These are phyloP conservation scores for Eutrigla gurnardus DNA, from an alignment of 2,797 vertebrate species.

Conservation along the genomic window DNA sequence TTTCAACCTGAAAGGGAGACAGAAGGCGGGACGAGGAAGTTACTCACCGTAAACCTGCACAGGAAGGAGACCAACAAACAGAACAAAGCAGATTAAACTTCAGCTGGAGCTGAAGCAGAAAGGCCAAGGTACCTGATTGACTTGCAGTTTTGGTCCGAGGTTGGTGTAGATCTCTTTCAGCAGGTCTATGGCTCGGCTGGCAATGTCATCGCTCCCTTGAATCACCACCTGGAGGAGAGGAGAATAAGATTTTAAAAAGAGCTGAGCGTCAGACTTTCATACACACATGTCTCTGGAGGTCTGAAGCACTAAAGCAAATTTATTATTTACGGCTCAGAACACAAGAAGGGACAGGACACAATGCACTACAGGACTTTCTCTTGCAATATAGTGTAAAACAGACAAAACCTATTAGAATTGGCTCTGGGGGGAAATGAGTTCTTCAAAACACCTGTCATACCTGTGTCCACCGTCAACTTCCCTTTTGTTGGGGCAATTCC, in stretches of 20 bases:
- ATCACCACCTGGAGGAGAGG: slow-evolving; percentile 91
- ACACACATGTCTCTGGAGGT: background rate
- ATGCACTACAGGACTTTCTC: background rate
- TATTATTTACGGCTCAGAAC: slow-evolving; percentile 13
- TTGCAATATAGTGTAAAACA: background rate
- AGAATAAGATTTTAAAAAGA: background rate
- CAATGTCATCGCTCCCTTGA: slow-evolving; percentile 99
- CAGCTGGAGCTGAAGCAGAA: background rate
- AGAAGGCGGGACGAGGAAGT: background rate
- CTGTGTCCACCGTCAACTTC: background rate
- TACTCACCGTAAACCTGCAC: background rate
- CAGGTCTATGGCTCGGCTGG: slow-evolving; percentile 97
- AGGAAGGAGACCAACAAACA: background rate
- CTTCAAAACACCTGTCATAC: background rate
- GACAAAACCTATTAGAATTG: background rate
- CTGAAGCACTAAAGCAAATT: slow-evolving; percentile 11
- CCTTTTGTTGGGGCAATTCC: background rate
- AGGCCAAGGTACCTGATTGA: slow-evolving; percentile 91
- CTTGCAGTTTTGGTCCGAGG: slow-evolving; percentile 98
- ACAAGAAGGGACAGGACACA: background rate
- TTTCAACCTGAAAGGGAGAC: slow-evolving; percentile 89
- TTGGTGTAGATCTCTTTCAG: slow-evolving; percentile 99
- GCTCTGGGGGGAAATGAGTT: background rate
- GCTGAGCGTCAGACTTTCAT: background rate
- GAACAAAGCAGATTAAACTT: background rate